These are phyloP conservation scores for Autographa pulchrina DNA, from an alignment of 2,888 invertebrate genomes.

Conservation along the genomic window DNA sequence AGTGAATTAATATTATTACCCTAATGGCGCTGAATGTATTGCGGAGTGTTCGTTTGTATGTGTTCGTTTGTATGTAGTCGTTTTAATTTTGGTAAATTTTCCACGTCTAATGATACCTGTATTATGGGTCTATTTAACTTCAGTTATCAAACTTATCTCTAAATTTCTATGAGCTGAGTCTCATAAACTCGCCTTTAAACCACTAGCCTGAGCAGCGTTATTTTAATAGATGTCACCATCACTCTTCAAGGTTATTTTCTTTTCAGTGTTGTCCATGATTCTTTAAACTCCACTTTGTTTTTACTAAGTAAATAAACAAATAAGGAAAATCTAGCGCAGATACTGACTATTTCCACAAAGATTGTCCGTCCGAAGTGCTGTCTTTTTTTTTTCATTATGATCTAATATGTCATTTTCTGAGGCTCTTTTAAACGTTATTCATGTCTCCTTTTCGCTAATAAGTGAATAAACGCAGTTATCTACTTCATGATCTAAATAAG, in stretches of 20 bases:
- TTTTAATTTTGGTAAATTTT: constrained; percentile 22
- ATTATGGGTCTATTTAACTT: constrained; percentile 13
- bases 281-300: background rate
- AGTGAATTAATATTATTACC: constrained; percentile 32
- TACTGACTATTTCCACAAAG: constrained; percentile 18
- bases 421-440: constrained; percentile 34
- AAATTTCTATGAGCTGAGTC: constrained; percentile 18
- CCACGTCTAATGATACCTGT: constrained; percentile 22
- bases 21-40: constrained; percentile 43
- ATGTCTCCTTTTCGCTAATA: constrained; percentile 42
- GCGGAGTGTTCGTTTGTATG: constrained; percentile 22
- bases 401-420: constrained; percentile 40
- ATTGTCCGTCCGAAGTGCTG: background rate
- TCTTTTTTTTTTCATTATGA: constrained; percentile 43
- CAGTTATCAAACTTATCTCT: constrained; percentile 21
- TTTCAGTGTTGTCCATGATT: constrained; percentile 26
- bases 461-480: constrained; percentile 35
- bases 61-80: constrained; percentile 20
- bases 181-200: constrained; percentile 25
- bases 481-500: constrained; percentile 39
- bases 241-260: constrained; percentile 36
- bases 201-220: constrained; percentile 19
- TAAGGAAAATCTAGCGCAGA: constrained; percentile 1
- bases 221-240: constrained; percentile 23
- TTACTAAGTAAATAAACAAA: background rate